Conservation (phyloP, 2,797 vertebrate genomes). For the Typhlichthys eigenmanni region DNA sequence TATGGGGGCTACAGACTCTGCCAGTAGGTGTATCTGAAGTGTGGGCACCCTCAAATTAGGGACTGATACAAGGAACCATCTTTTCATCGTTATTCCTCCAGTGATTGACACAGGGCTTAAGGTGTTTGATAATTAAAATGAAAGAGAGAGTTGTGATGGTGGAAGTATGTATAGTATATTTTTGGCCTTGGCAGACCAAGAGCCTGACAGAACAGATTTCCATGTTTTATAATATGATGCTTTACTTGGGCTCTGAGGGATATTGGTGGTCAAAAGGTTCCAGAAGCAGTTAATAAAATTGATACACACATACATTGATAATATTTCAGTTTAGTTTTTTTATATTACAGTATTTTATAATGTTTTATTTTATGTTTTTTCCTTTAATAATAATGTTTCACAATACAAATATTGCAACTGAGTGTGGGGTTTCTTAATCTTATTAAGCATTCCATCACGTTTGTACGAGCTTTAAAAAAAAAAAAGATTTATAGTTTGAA, state of each 20-base stretch:
- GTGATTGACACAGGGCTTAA: constrained; percentile 23
- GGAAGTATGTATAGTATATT: constrained; percentile 62
- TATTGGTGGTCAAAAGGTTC: constrained; percentile 34
- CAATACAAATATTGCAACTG: constrained; percentile 33
- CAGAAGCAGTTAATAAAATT: constrained; percentile 46
- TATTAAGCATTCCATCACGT: constrained; percentile 54
- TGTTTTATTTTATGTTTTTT: constrained; percentile 33
- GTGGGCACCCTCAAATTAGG: no score
- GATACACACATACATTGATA: no score
- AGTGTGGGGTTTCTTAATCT: constrained; percentile 45
- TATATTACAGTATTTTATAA: constrained; percentile 25
- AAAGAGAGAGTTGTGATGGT: constrained; percentile 53
- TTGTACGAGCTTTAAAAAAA: constrained; percentile 34
- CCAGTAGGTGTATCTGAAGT: no score
- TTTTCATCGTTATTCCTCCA: constrained; percentile 48
- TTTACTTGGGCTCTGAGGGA: constrained; percentile 1
- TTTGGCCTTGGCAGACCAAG: neutral
- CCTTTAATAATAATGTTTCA: constrained; percentile 38
- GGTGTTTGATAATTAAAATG: constrained; percentile 41
- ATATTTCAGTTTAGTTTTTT: constrained; percentile 17
- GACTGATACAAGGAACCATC: constrained; percentile 38
- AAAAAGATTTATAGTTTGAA: constrained; percentile 14
- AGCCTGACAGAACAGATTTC: constrained; percentile 38
- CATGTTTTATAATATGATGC: constrained; percentile 47
- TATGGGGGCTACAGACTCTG: no score